phyloP scores from a whole-genome alignment of 2,113 vertebrate genomes.

The Sylvia atricapilla region DNA sequence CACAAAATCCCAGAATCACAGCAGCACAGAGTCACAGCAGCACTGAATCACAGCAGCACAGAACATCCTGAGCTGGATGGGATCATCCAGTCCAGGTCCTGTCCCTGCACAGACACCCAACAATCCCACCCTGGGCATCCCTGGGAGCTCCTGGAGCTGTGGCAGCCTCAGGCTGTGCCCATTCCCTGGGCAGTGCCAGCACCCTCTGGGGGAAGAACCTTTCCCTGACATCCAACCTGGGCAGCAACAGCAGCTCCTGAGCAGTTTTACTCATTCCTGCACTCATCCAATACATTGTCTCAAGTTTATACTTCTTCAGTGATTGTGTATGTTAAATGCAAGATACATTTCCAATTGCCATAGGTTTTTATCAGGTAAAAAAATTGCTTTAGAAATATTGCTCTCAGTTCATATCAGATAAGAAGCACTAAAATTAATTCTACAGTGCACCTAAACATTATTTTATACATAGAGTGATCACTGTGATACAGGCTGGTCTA shows the following conservation, averaged over 20 bases:
- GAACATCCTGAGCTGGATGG: no score
- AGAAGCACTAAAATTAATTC: neutral
- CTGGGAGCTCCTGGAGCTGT: neutral
- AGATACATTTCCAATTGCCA: neutral
- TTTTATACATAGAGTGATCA: neutral
- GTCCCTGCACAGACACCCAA: neutral
- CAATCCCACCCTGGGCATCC: neutral
- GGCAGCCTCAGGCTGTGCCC: neutral
- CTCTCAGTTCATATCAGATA: neutral
- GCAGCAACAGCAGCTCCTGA: neutral
- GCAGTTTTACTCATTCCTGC: neutral
- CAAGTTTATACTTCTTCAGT: neutral
- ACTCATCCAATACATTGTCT: neutral
- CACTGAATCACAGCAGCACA: neutral
- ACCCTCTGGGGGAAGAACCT: neutral
- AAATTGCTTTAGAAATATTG: neutral
- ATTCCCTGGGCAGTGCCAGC: neutral
- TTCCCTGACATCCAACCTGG: neutral
- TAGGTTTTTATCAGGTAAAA: neutral
- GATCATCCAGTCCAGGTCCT: accelerated
- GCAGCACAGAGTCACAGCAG: neutral
- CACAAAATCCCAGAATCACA: neutral
- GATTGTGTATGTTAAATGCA: neutral
- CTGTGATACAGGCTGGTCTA: neutral
- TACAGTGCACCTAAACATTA: neutral